phyloP scores from a whole-genome alignment of 1,140 invertebrate species.

The Drosophila ironensis region DNA sequence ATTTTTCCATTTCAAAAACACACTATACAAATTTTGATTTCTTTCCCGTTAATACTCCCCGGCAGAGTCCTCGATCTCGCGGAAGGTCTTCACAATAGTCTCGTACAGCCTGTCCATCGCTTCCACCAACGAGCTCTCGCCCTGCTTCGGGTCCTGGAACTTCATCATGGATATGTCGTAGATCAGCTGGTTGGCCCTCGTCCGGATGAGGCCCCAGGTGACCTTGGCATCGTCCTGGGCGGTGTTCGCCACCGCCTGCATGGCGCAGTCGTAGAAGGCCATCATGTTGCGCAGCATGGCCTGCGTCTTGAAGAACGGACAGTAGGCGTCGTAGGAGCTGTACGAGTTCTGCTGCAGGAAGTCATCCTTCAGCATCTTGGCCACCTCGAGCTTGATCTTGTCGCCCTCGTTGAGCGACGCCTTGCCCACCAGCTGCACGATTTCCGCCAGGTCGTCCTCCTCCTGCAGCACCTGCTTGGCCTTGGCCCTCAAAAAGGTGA shows the following conservation, averaged over 20 bases:
- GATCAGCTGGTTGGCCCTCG: slow-evolving; percentile 20
- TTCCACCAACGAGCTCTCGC: slow-evolving; percentile 5
- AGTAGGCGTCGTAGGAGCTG: slow-evolving; percentile 59
- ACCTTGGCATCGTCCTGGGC: slow-evolving; percentile 39
- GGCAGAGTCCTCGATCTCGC: slow-evolving; percentile 38
- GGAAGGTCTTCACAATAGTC: background rate
- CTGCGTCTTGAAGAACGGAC: slow-evolving; percentile 77
- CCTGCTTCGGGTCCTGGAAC: slow-evolving; percentile 44
- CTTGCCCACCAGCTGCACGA: slow-evolving; percentile 94
- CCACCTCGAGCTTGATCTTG: slow-evolving; percentile 73
- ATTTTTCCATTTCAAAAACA: background rate
- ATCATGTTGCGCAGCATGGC: slow-evolving; percentile 72
- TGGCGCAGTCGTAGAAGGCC: slow-evolving; percentile 38
- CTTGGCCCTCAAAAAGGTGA: slow-evolving; percentile 85
- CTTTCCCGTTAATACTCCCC: background rate
- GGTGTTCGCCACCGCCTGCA: slow-evolving; percentile 35
- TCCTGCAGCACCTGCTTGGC: slow-evolving; percentile 90
- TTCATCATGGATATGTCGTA: slow-evolving; percentile 73
- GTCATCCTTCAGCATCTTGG: slow-evolving; percentile 73
- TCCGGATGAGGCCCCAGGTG: slow-evolving; percentile 65
- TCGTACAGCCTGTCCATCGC: slow-evolving; percentile 10
- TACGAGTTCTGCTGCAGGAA: slow-evolving; percentile 78
- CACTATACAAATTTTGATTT: background rate
- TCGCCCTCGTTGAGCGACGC: slow-evolving; percentile 84
- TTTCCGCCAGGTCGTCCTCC: slow-evolving; percentile 94